Evolutionary conservation across 1,140 invertebrate species (phyloP), one percentile per base, ranked within the genome.

Genomic region (Spodoptera frugiperda): DNA sequence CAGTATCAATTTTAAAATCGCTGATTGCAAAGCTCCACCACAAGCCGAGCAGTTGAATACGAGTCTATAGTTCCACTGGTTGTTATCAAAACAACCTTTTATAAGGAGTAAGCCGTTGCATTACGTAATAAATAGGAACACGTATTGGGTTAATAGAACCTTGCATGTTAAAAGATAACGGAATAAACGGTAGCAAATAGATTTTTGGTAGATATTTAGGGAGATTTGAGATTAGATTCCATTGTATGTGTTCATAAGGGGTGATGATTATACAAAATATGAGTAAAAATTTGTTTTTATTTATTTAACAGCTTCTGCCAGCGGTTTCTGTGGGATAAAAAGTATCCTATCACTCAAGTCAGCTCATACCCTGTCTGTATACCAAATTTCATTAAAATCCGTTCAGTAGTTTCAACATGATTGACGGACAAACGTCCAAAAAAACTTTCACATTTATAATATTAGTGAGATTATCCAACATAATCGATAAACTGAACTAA

Each of bases 81-180:
- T 59, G 71, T 61, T 72, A 73, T 73, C 71, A 73, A 73, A 73
- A 73, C 55, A 73, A 61, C 55, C 54, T 73, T 73, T 73, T 73
- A 73, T 61, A 73, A 73, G 55, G 53, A 73, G 55, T 73, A 73
- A 73, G 71, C 71, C 71, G 71, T 73, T 59, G 59, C 55, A 15
- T 61, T 73, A 59, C 55, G 71, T 73, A 73, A 73, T 73, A 73
- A 73, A 73, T 73, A 73, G 55, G 55, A 61, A 61, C 54, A 73
- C 71, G 71, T 61, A 49, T 73, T 59, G 61, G 33, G 53, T 55
- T 55, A 54, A 71, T 55, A 71, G 68, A 55, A 10, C 68, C 68
- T 39, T 54, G 68, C 55, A 30, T 17, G 21, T 46, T 51, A 55
- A 11, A 17, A 71, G 51, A 71, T 71, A 55, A 57, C n/a, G 19